Conservation (phyloP, 2,888 invertebrate genomes). For the Sycophila texana region DNA sequence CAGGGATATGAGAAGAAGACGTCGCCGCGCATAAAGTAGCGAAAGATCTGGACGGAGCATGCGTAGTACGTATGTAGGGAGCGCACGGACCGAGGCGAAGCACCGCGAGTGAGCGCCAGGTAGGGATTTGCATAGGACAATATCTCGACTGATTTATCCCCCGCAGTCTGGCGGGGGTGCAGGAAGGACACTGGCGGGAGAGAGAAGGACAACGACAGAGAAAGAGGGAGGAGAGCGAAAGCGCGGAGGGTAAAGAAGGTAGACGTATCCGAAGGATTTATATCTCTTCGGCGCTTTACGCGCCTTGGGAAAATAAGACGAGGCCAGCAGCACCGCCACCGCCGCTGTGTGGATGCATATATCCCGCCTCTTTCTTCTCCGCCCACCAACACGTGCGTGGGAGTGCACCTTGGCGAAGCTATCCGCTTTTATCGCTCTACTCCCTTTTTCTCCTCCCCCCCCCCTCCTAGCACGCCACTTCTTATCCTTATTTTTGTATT, state of each 20-base stretch:
- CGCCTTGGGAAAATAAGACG: slow-evolving; percentile 53
- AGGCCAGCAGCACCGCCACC: neutral
- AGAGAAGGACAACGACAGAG: slow-evolving; percentile 3
- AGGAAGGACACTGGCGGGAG: neutral
- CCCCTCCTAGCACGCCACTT: neutral
- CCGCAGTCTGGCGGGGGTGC: slow-evolving; percentile 47
- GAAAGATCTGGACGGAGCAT: neutral
- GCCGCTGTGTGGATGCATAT: neutral
- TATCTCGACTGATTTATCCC: slow-evolving; percentile 70
- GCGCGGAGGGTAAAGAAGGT: slow-evolving; percentile 52
- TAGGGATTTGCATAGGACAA: slow-evolving; percentile 70
- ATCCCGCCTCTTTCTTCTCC: neutral
- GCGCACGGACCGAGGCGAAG: slow-evolving; percentile 13
- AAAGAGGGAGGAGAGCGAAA: slow-evolving; percentile 46
- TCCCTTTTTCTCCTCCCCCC: neutral
- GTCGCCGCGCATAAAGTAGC: neutral
- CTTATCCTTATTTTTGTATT: slow-evolving; percentile 7
- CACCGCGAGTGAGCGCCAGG: slow-evolving; percentile 47
- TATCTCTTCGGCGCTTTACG: slow-evolving; percentile 61
- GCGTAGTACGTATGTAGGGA: slow-evolving; percentile 31
- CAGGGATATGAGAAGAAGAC: neutral
- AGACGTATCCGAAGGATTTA: slow-evolving; percentile 66
- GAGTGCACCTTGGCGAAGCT: neutral
- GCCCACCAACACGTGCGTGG: neutral
- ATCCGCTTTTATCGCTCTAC: slow-evolving; percentile 1